Percentiles rank a stretch among this genome's conserved stretches.
Conservation (phyloP, 2,888 invertebrate genomes). For the Tipula helvola region DNA sequence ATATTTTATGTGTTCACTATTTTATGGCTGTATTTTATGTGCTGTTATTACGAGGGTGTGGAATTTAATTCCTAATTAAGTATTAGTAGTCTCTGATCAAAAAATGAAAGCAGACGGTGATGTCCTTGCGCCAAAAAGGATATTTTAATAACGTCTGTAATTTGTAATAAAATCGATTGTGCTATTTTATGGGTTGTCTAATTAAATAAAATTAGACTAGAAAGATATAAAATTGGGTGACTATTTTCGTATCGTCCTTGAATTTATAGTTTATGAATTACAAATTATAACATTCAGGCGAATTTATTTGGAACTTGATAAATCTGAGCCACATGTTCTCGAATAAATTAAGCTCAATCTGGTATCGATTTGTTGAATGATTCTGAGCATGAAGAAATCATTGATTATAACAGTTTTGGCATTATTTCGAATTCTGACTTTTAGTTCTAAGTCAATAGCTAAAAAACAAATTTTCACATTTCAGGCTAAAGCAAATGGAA, state of each 20-base stretch:
- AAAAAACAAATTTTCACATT: too few relatives aligned
- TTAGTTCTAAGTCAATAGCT: too few relatives aligned
- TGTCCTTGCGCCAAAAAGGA: neutral
- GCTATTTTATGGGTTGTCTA: neutral
- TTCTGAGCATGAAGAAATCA: too few relatives aligned
- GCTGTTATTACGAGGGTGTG: neutral
- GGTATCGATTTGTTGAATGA: too few relatives aligned
- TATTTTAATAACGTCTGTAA: neutral
- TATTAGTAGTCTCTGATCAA: neutral
- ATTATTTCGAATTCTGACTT: too few relatives aligned
- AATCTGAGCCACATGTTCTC: too few relatives aligned
- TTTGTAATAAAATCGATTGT: neutral
- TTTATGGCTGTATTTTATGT: neutral
- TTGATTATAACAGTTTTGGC: too few relatives aligned
- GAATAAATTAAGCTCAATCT: too few relatives aligned
- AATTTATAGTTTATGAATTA: neutral
- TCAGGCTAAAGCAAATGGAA: too few relatives aligned
- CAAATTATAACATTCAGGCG: too few relatives aligned
- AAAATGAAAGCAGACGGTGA: neutral
- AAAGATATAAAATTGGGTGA: neutral
- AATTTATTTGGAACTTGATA: too few relatives aligned
- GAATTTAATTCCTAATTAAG: neutral
- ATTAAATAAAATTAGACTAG: neutral
- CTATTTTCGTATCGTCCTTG: neutral
- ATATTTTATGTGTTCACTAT: neutral